These are phyloP conservation scores for Coregonus sp. DNA, from an alignment of 2,797 vertebrate species.

Conservation along the genomic window DNA sequence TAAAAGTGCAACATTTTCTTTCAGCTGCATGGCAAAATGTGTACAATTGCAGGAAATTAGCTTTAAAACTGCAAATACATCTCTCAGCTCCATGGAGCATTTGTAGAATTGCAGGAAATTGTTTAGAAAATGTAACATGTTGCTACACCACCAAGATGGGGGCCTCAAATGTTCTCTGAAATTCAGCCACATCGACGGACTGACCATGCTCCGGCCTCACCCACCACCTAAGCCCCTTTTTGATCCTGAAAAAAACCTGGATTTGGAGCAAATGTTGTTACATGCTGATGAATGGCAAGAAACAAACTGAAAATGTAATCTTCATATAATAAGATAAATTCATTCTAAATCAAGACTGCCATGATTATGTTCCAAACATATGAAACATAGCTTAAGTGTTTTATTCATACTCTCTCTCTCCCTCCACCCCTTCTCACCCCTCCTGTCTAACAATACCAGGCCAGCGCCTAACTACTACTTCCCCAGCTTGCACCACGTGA, in stretches of 20 bases:
- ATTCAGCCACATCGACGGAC: slow-evolving; percentile 57
- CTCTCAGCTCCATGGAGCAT: too few species aligned
- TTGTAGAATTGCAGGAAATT: too few species aligned
- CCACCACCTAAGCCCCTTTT: too few species aligned
- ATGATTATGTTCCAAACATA: background rate
- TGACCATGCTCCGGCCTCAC: background rate
- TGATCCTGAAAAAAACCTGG: background rate
- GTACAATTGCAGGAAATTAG: too few species aligned
- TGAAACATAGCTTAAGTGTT: background rate
- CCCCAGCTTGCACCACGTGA: slow-evolving; percentile 89
- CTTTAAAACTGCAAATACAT: too few species aligned
- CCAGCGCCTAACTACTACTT: slow-evolving; percentile 82
- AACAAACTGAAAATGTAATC: background rate
- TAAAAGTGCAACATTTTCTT: too few species aligned
- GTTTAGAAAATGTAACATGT: too few species aligned
- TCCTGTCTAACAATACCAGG: slow-evolving; percentile 62
- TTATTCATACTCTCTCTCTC: slow-evolving; percentile 4
- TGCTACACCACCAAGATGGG: too few species aligned
- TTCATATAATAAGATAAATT: background rate
- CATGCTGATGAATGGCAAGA: background rate
- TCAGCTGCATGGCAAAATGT: too few species aligned
- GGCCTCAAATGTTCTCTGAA: too few species aligned
- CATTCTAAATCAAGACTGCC: background rate
- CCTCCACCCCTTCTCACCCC: background rate
- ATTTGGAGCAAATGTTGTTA: background rate